Base-by-base conservation (phyloP, 2,113 vertebrate species). In the Muntiacus reevesi region DNA sequence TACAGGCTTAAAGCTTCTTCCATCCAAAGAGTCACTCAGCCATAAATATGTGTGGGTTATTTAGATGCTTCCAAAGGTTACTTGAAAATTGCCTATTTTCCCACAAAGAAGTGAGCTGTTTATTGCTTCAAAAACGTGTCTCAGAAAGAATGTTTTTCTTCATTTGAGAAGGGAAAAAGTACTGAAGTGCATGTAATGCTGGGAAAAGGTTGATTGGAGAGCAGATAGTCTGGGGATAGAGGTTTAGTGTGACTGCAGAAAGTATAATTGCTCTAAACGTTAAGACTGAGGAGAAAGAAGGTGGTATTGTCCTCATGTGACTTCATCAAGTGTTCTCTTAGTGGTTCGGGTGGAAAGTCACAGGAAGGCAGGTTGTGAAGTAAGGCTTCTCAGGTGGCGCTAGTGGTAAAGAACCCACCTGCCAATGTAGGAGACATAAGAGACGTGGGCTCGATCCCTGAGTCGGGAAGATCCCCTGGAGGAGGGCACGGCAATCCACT, bases 41-140 rank as follows among this genome's bases (percentile, higher is more conserved):
- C 97, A 96, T 96, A 97, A 79, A 86, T 27, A 93, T 6, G 16
- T 67, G 92, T 33, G 16, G 12, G 87, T 96, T 98, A 96, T 97
- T 97, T 86, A 96, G 97, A 54, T 50, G 78, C 94, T 98, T 98
- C 93, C 52, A 89, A 96, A 98, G 52, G 89, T 98, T 92, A 86
- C 28, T 82, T 8, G 79, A 55, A 98, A 83, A n/a, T 97, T 94
- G 97, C 87, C 91, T 98, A 64, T 98, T 97, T 97, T 98, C 93
- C 25, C 95, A 97, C 95, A 91, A 97, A 97, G 33, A 98, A 97
- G 52, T 33, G 3, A 95, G 85, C 76, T 98, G 95, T 92, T 98
- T 14, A 96, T 97, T 96, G 98, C 89, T 57, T 93, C 57, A 97
- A 86, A 93, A 97, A 67, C 6, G 0, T 93, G 97, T 91, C 97